Percentiles rank a stretch among this genome's conserved stretches.
Conservation (phyloP, 35 echinoderm and acorn worm genomes). For the Eucidaris tribuloides region DNA sequence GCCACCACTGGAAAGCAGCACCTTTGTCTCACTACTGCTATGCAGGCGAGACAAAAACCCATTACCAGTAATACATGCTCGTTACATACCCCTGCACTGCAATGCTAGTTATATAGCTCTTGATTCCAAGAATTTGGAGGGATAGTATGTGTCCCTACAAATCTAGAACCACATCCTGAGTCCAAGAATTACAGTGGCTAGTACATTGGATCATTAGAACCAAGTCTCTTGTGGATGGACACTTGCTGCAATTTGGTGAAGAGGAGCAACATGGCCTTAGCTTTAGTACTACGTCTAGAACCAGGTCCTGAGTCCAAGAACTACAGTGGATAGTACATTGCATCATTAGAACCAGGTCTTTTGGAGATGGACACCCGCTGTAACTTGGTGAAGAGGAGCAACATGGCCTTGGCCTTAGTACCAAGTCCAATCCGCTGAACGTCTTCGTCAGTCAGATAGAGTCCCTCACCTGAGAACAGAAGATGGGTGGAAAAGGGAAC, state of each 20-base stretch:
- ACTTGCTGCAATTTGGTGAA: not conserved
- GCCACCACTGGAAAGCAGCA: too few species aligned
- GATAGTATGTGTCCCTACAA: too few species aligned
- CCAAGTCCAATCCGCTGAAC: not conserved
- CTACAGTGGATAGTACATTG: not conserved
- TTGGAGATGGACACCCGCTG: not conserved
- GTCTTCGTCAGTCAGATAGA: not conserved
- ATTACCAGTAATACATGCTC: too few species aligned
- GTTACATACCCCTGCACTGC: too few species aligned
- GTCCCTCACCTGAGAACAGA: not conserved
- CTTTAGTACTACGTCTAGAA: not conserved
- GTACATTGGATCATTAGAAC: not conserved
- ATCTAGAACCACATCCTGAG: too few species aligned
- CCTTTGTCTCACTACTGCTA: too few species aligned
- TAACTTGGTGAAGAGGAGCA: not conserved
- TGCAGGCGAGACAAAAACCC: too few species aligned
- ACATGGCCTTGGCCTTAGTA: constrained; percentile 7
- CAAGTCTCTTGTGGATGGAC: not conserved
- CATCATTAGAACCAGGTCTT: not conserved
- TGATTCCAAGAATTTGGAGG: too few species aligned
- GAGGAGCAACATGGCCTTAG: constrained; percentile 16
- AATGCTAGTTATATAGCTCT: too few species aligned
- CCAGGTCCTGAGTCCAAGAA: too few species aligned
- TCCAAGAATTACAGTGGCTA: too few species aligned
- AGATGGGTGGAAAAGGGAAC: too few species aligned